phyloP scores from a whole-genome alignment of 2,113 vertebrate genomes.

The Psilopogon haemacephalus region DNA sequence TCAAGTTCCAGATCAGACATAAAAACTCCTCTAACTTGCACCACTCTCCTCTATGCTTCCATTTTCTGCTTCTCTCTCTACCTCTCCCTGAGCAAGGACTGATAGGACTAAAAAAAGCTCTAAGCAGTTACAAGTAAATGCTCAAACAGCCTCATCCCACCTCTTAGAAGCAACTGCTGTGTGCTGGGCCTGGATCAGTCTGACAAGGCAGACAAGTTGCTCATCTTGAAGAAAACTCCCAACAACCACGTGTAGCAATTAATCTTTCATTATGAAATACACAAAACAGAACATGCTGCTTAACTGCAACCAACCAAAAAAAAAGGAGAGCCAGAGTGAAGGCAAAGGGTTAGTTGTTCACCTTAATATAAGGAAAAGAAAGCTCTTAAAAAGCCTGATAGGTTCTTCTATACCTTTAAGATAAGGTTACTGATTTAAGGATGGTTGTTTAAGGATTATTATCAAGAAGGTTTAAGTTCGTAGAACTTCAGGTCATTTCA shows the following conservation, averaged over 20 bases:
- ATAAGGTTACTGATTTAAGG: neutral
- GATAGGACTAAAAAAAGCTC: neutral
- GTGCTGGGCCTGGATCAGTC: neutral
- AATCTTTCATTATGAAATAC: neutral
- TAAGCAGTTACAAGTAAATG: neutral
- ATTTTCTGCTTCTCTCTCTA: neutral
- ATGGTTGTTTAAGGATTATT: neutral
- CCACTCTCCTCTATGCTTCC: neutral
- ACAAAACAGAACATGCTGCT: neutral
- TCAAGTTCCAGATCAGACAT: neutral
- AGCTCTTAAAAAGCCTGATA: neutral
- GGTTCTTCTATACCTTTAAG: neutral
- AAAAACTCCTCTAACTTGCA: neutral
- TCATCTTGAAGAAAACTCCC: neutral
- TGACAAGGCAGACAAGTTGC: neutral
- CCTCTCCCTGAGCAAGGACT: neutral
- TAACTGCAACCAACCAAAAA: neutral
- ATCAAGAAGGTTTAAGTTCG: neutral
- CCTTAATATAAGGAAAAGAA: neutral
- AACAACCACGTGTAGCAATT: neutral
- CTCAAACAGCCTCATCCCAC: neutral
- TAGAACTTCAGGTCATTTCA: neutral
- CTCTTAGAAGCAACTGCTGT: neutral
- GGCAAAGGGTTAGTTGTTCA: neutral
- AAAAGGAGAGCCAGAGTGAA: neutral